Evolutionary conservation across 1,140 invertebrate species (phyloP).

Genomic region (Tetraneura akinire): DNA sequence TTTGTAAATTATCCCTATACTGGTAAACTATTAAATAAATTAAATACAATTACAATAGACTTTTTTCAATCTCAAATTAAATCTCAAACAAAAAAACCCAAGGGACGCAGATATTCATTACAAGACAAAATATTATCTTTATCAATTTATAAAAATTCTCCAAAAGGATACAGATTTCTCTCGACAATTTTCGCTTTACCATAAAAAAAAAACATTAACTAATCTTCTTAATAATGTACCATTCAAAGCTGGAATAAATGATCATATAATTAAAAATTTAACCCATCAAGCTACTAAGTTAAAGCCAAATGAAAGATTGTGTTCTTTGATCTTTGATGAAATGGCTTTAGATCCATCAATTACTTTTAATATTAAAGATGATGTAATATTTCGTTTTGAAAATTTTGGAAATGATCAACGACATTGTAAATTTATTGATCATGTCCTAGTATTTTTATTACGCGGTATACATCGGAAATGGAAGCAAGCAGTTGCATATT

Average conservation of each 20-base stretch:
- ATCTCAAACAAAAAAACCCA: too few relatives aligned
- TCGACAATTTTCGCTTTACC: too few relatives aligned
- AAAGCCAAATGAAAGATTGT: neutral
- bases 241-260: neutral
- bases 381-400: neutral
- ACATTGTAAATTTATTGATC: neutral
- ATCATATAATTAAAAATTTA: constrained; percentile 1
- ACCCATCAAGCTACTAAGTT: neutral
- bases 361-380: neutral
- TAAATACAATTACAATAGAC: too few relatives aligned
- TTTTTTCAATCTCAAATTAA: too few relatives aligned
- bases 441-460: too few relatives aligned
- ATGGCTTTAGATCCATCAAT: neutral
- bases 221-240: neutral
- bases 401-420: neutral
- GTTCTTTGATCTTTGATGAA: neutral
- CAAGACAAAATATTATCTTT: too few relatives aligned
- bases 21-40: too few relatives aligned
- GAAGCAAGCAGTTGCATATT: neutral
- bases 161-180: too few relatives aligned
- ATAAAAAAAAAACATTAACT: neutral
- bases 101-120: too few relatives aligned
- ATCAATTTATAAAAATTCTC: too few relatives aligned
- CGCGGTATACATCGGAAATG: neutral
- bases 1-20: too few relatives aligned